phyloP scores from a whole-genome alignment of 1,140 invertebrate genomes.

The Diprion similis region DNA sequence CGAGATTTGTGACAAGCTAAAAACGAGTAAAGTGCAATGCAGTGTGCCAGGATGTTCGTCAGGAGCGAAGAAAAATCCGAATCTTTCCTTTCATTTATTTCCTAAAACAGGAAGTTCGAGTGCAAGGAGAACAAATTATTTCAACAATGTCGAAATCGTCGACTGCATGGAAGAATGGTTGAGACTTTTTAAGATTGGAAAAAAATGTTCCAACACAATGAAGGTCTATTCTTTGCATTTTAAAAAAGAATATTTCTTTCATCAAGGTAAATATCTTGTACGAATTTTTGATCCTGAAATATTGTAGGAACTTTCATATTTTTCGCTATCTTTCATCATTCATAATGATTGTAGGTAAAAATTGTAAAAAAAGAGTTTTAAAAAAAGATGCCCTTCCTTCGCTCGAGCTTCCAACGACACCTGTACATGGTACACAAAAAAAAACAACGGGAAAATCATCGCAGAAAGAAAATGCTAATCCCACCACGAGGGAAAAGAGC shows the following conservation, averaged over 20 bases:
- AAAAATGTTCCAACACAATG: neutral
- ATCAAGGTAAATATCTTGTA: neutral
- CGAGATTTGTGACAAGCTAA: too few species aligned
- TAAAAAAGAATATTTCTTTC: neutral
- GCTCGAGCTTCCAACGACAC: neutral
- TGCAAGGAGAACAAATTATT: neutral
- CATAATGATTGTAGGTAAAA: too few species aligned
- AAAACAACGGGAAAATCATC: neutral
- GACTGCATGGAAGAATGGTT: neutral
- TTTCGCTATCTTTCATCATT: too few species aligned
- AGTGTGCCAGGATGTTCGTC: neutral
- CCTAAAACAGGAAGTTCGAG: neutral
- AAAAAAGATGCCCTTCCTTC: neutral
- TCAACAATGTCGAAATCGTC: neutral
- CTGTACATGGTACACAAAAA: neutral
- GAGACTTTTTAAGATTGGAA: neutral
- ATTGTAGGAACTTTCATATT: neutral
- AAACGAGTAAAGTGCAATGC: neutral
- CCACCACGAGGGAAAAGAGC: neutral
- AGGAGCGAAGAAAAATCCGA: neutral
- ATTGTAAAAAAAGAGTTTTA: neutral
- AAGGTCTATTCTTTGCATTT: neutral
- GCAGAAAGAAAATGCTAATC: neutral
- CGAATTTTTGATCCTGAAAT: neutral
- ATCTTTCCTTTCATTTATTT: neutral